Conservation (phyloP, 2,888 invertebrate species). For the Elysia crispata region DNA sequence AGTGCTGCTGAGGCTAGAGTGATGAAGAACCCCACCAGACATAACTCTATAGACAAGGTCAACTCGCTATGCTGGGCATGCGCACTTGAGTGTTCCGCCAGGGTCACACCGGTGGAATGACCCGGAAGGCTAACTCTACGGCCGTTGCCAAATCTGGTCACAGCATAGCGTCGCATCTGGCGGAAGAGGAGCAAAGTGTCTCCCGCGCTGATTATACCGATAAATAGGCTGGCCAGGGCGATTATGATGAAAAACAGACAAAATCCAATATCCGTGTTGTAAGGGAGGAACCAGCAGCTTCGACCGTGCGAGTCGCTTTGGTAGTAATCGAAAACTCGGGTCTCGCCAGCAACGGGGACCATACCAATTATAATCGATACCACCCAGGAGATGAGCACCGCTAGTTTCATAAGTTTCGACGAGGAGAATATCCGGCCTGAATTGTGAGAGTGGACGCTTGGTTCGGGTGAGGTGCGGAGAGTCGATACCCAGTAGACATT, state of each 20-base stretch:
- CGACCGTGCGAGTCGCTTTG: neutral
- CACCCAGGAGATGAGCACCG: slow-evolving; percentile 41
- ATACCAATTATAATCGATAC: slow-evolving; percentile 36
- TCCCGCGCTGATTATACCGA: slow-evolving; percentile 57
- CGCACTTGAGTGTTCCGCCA: slow-evolving; percentile 43
- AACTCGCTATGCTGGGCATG: slow-evolving; percentile 64
- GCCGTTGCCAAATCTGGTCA: slow-evolving; percentile 61
- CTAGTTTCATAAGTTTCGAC: slow-evolving; percentile 37
- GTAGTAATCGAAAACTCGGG: slow-evolving; percentile 42
- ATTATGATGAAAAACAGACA: slow-evolving; percentile 58
- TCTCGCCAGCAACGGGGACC: slow-evolving; percentile 46
- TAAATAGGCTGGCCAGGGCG: slow-evolving; percentile 54
- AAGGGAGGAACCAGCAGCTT: slow-evolving; percentile 62
- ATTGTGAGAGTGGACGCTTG: slow-evolving; percentile 1
- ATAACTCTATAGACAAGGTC: slow-evolving; percentile 65
- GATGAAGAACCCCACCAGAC: slow-evolving; percentile 60
- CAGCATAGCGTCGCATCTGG: slow-evolving; percentile 61
- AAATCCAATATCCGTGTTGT: slow-evolving; percentile 60
- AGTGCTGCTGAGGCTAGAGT: slow-evolving; percentile 54
- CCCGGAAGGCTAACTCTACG: slow-evolving; percentile 60
- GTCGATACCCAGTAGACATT: slow-evolving; percentile 51
- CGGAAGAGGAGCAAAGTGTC: slow-evolving; percentile 61
- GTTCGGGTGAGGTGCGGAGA: slow-evolving; percentile 41
- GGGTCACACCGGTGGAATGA: slow-evolving; percentile 22
- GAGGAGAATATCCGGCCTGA: slow-evolving; percentile 30